Percentiles rank a stretch among this genome's conserved stretches.
Conservation (phyloP, 2,113 vertebrate genomes). For the Ochotona princeps region DNA sequence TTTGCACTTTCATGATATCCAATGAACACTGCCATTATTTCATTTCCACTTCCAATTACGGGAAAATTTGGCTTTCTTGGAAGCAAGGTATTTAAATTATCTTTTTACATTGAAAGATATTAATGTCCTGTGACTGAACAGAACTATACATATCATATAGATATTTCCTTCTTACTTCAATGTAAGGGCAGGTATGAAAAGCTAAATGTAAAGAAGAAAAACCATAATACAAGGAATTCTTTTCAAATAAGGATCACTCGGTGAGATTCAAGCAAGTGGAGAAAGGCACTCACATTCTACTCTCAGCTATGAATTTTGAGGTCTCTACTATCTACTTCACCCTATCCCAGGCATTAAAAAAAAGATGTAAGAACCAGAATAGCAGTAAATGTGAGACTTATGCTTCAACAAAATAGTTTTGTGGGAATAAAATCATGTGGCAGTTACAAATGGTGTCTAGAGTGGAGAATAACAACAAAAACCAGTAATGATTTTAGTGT, state of each 20-base stretch:
- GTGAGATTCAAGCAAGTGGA: not conserved
- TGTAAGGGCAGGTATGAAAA: not conserved
- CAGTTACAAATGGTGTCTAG: not conserved
- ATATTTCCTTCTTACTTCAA: not conserved
- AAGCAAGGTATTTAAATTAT: not conserved
- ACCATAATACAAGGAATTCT: not conserved
- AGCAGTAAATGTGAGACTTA: not conserved
- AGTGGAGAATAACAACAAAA: not conserved
- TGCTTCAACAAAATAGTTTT: not conserved
- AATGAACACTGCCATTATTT: not conserved
- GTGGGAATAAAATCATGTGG: not conserved
- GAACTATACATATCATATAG: not conserved
- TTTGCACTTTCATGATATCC: not conserved
- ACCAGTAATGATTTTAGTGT: not conserved
- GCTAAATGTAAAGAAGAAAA: slow-evolving; percentile 1
- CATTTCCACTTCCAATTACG: not conserved
- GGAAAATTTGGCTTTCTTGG: not conserved
- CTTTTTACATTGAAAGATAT: not conserved
- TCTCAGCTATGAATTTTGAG: not conserved
- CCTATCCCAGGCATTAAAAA: not conserved
- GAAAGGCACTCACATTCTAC: no score
- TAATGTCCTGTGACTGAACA: not conserved
- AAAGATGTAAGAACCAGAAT: not conserved
- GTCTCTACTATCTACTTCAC: not conserved
- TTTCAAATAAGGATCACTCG: not conserved